phyloP scores from a whole-genome alignment of 2,797 vertebrate species.

The Rachycentron canadum region DNA sequence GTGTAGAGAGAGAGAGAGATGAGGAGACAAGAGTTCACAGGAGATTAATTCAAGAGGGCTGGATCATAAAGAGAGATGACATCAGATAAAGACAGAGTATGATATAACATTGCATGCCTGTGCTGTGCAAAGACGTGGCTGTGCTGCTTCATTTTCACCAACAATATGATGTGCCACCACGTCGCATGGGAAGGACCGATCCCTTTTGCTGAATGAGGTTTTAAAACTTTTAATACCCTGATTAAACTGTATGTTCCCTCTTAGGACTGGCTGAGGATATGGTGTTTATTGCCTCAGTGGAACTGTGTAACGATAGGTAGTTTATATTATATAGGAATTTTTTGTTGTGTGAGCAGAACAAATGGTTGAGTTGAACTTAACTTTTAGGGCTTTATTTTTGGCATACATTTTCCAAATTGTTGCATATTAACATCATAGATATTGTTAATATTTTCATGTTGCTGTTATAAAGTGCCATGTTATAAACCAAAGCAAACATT shows the following conservation, averaged over 20 bases:
- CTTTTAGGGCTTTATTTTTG: not conserved
- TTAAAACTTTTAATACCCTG: not conserved
- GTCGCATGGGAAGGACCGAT: conserved; percentile 12
- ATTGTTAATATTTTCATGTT: too few relatives aligned
- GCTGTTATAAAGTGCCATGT: not conserved
- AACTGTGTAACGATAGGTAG: not conserved
- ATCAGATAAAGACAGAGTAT: conserved; percentile 35
- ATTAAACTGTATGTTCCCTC: not conserved
- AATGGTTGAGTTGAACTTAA: not conserved
- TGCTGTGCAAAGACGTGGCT: conserved; percentile 10
- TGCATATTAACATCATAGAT: not conserved
- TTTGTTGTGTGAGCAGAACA: not conserved
- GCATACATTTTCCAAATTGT: not conserved
- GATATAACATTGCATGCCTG: not conserved
- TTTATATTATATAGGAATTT: too few relatives aligned
- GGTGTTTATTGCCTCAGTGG: not conserved
- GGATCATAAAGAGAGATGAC: conserved; percentile 12
- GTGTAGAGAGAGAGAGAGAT: conserved; percentile 12
- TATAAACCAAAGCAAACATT: conserved; percentile 11
- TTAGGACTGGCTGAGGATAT: not conserved
- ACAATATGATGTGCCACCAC: not conserved
- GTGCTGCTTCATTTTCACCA: conserved; percentile 12
- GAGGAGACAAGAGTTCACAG: conserved; percentile 30
- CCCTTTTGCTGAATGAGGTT: conserved; percentile 1
- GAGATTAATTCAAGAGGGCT: conserved; percentile 33